These are phyloP conservation scores for Cotesia congregata DNA, from an alignment of 2,888 invertebrate species.

Conservation along the genomic window DNA sequence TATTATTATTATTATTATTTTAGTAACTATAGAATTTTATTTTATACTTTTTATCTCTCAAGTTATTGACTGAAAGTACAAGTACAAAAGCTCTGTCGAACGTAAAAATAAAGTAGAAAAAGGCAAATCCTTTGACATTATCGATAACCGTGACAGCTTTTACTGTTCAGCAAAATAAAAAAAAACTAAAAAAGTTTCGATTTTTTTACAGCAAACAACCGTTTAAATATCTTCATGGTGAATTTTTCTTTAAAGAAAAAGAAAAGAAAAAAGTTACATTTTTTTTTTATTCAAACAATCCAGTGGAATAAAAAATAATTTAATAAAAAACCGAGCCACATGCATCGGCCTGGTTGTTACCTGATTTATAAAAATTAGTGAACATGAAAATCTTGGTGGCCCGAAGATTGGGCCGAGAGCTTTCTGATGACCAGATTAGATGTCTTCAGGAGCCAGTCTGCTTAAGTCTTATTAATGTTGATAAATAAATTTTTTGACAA, in stretches of 20 bases:
- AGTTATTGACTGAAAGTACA: background rate
- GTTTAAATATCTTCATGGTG: background rate
- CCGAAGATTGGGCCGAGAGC: constrained; percentile 70
- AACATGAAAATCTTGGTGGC: constrained; percentile 75
- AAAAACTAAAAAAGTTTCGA: background rate
- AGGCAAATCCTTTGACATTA: background rate
- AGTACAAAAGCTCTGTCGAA: background rate
- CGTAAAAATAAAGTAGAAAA: background rate
- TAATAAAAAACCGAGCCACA: constrained; percentile 29
- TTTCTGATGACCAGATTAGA: constrained; percentile 69
- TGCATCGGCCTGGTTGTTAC: constrained; percentile 75
- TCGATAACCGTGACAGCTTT: background rate
- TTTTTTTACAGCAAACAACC: background rate
- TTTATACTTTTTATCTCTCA: background rate
- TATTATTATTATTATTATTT: too few relatives aligned
- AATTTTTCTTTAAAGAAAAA: background rate
- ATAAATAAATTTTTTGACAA: background rate
- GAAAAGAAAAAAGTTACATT: background rate
- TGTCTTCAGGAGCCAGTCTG: background rate
- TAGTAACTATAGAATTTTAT: too few relatives aligned
- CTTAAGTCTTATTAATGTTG: constrained; percentile 7
- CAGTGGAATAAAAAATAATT: constrained; percentile 12
- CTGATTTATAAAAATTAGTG: constrained; percentile 78
- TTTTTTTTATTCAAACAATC: background rate
- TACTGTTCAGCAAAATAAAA: background rate